Percentiles rank a stretch among this genome's conserved stretches.
Evolutionary conservation across 2,113 vertebrate species (phyloP).

Genomic region (Phylloscopus whistleri): DNA sequence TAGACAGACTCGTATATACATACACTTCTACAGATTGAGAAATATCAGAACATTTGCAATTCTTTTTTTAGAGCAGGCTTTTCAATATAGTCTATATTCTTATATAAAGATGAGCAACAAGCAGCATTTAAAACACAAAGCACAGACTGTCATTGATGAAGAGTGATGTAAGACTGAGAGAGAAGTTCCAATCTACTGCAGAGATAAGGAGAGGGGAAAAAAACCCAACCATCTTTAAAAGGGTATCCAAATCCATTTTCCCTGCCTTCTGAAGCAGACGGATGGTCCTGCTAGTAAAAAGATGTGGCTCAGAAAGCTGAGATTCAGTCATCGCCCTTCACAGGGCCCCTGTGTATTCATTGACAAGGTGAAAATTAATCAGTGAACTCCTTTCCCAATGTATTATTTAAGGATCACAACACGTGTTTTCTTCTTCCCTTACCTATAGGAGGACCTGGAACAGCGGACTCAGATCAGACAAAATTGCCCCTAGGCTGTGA

Average conservation of each 20-base stretch:
- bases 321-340: background rate
- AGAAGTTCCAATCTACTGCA: background rate
- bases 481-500: background rate
- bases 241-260: background rate
- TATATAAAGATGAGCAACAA: background rate
- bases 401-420: background rate
- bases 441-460: background rate
- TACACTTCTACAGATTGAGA: background rate
- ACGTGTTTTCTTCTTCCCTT: background rate
- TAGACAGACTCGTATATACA: background rate
- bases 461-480: background rate
- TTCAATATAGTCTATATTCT: background rate
- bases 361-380: background rate
- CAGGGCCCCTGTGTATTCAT: background rate
- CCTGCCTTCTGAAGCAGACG: background rate
- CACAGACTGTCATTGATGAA: background rate
- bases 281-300: background rate
- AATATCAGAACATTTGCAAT: background rate
- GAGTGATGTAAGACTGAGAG: background rate
- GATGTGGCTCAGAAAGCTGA: background rate
- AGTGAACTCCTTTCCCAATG: background rate
- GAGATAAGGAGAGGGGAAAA: background rate
- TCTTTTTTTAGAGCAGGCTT: background rate
- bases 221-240: accelerated
- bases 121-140: background rate